These are phyloP conservation scores for Chrysolophus pictus DNA, from an alignment of 2,797 vertebrate genomes.

Conservation along the genomic window DNA sequence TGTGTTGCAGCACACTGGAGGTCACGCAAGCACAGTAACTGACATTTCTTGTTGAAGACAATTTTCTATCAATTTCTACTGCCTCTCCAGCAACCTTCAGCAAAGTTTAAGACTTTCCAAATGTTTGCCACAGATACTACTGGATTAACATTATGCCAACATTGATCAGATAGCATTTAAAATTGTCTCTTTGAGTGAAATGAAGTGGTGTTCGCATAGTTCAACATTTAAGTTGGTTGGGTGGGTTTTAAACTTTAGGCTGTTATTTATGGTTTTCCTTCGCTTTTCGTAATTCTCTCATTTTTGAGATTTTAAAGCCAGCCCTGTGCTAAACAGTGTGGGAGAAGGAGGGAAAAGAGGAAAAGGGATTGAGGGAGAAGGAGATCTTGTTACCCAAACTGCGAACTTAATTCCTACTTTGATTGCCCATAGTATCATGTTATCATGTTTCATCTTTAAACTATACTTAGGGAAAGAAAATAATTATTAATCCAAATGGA, in stretches of 20 bases:
- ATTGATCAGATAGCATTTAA: not conserved
- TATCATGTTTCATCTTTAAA: not conserved
- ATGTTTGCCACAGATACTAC: not conserved
- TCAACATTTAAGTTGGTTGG: not conserved
- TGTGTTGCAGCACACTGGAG: not conserved
- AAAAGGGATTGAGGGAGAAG: not conserved
- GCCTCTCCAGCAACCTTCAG: not conserved
- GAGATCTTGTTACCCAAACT: not conserved
- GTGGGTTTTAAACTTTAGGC: not conserved
- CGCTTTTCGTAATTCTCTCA: not conserved
- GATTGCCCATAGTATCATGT: not conserved
- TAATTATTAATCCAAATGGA: constrained; percentile 3
- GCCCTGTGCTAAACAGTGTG: not conserved
- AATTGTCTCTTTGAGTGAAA: not conserved
- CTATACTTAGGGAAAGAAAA: not conserved
- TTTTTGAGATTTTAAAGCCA: not conserved
- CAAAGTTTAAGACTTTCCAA: not conserved
- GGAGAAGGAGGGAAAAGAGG: not conserved
- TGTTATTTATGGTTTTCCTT: not conserved
- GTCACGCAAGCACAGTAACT: not conserved
- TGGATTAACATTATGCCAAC: not conserved
- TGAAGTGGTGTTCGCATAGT: not conserved
- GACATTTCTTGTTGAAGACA: not conserved
- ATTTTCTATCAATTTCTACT: not conserved
- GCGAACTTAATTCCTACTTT: not conserved